These are phyloP conservation scores for Salvelinus fontinalis DNA, from an alignment of 2,113 vertebrate species.

Conservation along the genomic window DNA sequence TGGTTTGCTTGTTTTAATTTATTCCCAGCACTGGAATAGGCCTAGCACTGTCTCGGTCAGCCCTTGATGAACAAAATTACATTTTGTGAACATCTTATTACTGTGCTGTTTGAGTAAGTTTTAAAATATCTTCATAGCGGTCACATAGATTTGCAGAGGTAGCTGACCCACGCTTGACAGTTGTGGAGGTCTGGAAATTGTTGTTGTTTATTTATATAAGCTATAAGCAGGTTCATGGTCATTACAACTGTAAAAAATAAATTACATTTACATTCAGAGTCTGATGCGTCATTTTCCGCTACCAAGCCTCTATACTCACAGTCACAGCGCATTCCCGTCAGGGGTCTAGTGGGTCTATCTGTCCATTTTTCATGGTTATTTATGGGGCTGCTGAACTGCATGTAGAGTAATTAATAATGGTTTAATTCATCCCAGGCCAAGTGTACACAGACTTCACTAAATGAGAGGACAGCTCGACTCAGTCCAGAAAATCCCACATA, in stretches of 20 bases:
- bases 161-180: neutral
- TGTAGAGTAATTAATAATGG: conserved; percentile 70
- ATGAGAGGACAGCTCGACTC: conserved; percentile 46
- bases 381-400: conserved; percentile 51
- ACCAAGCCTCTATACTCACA: too few species aligned
- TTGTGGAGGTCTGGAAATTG: neutral
- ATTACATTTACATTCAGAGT: neutral
- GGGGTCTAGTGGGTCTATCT: conserved; percentile 38
- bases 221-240: neutral
- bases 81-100: neutral
- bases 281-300: neutral
- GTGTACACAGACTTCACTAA: conserved; percentile 41
- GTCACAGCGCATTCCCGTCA: conserved; percentile 49
- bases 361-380: conserved; percentile 49
- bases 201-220: neutral
- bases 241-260: neutral
- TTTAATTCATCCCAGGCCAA: conserved; percentile 69
- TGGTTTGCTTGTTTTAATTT: conserved; percentile 3
- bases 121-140: neutral
- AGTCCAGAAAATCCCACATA: conserved; percentile 43
- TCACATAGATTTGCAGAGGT: neutral
- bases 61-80: neutral
- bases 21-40: neutral
- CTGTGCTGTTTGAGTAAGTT: neutral
- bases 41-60: neutral